Conservation (phyloP, 2,888 invertebrate species). For the Tenthredo distinguenda region DNA sequence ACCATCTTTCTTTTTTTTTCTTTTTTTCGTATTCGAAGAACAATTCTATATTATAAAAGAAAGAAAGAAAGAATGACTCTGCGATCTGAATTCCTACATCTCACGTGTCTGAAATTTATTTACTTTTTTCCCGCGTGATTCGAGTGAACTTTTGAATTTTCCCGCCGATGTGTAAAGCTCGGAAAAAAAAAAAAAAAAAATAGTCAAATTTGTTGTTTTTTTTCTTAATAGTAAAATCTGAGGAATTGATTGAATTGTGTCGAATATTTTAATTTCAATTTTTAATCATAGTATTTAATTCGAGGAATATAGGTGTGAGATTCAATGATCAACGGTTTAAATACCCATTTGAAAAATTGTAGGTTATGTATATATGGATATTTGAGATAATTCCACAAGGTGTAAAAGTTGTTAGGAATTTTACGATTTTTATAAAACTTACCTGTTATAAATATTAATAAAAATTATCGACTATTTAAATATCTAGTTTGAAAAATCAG, state of each 20-base stretch:
- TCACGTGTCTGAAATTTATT: not conserved
- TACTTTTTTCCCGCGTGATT: not conserved
- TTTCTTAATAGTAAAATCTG: not conserved
- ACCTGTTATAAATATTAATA: not conserved
- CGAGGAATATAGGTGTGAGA: not conserved
- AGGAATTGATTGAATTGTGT: not conserved
- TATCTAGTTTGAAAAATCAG: not conserved
- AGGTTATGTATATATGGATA: slow-evolving; percentile 5
- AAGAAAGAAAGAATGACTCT: too few species aligned
- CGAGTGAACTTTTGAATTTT: not conserved
- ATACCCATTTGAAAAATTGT: not conserved
- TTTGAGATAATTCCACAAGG: not conserved
- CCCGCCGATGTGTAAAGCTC: not conserved
- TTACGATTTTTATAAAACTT: not conserved
- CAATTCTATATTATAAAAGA: too few species aligned
- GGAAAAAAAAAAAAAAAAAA: not conserved
- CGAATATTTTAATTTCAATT: not conserved
- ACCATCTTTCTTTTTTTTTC: not conserved
- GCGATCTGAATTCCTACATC: not conserved
- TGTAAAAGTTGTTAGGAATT: not conserved
- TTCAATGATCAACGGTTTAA: not conserved
- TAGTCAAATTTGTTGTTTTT: not conserved
- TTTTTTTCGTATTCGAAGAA: not conserved
- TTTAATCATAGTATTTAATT: not conserved
- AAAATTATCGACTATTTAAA: not conserved